Base-by-base conservation (phyloP, 2,797 vertebrate species). In the Esox lucius region DNA sequence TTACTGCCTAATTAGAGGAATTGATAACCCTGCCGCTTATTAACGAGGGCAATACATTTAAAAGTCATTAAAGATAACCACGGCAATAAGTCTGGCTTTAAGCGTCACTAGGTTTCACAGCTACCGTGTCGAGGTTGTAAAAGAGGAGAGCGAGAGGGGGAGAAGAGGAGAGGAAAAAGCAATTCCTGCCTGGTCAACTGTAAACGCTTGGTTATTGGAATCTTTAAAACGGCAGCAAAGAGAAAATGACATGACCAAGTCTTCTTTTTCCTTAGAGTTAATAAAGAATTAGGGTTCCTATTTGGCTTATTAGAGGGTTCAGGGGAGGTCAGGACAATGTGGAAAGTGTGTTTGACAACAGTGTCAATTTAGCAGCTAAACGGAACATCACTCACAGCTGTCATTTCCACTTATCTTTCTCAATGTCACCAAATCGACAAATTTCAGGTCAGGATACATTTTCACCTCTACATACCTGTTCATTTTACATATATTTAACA, bases 41-140 rank as follows among this genome's bases (percentile, higher is more conserved):
- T 97, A 98, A 97, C 95, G 94, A 98, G 95, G 94, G 95, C 95
- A 96, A 97, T 97, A 94, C 95, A 97, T 97, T 97, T 96, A 94
- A 95, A 97, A 96, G 96, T 97, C 96, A 96, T 97, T 97, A 97
- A 96, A 96, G 94, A 97, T 96, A 97, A 97, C 95, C 93, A 95
- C 93, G 92, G 96, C 95, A 96, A 95, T 97, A 97, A 96, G 95
- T 97, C 96, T 96, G 91, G 90, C 94, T 96, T 94, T 95, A 96
- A 97, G 95, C 95, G 87, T 95, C 91, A 90, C 93, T 94, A 91
- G 92, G 94, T 96, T 96, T 95, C 94, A 95, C 93, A 94, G 95
- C 91, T 91, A 82, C 87, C 77, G 81, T 92, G 94, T 94, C 84
- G 81, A 90, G 83, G 91, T 89, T 93, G 92, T 76, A 88, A 91